Evolutionary conservation across 2,888 invertebrate genomes (phyloP).

Genomic region (Melieria crassipennis): DNA sequence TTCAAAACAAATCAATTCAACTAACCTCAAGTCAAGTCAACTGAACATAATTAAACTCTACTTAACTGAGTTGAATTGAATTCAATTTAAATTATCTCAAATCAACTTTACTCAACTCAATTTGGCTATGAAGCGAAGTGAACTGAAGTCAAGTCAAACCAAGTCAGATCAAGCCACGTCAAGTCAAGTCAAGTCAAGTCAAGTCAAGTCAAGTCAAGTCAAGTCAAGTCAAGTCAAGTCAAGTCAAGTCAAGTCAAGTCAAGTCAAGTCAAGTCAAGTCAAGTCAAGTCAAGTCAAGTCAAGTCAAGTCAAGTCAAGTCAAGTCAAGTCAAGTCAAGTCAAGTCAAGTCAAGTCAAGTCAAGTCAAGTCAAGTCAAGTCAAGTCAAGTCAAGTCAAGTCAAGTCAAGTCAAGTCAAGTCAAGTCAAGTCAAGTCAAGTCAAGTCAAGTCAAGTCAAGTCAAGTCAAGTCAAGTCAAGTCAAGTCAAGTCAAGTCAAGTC

Average conservation of each 20-base stretch:
- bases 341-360: too few relatives aligned
- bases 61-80: not conserved
- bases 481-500: too few relatives aligned
- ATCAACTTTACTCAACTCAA: constrained; percentile 4
- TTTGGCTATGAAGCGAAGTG: not conserved
- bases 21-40: not conserved
- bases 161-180: not conserved
- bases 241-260: constrained; percentile 4
- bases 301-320: not conserved
- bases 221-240: not conserved
- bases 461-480: not conserved
- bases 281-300: not conserved
- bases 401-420: too few relatives aligned
- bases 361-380: too few relatives aligned
- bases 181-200: not conserved
- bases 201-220: constrained; percentile 3
- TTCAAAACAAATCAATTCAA: too few relatives aligned
- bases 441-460: too few relatives aligned
- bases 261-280: not conserved
- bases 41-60: not conserved
- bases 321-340: too few relatives aligned
- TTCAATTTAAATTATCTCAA: not conserved
- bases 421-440: too few relatives aligned
- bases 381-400: too few relatives aligned
- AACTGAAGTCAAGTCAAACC: not conserved